phyloP scores from a whole-genome alignment of 2,888 invertebrate genomes.

The Lamproptera curius region DNA sequence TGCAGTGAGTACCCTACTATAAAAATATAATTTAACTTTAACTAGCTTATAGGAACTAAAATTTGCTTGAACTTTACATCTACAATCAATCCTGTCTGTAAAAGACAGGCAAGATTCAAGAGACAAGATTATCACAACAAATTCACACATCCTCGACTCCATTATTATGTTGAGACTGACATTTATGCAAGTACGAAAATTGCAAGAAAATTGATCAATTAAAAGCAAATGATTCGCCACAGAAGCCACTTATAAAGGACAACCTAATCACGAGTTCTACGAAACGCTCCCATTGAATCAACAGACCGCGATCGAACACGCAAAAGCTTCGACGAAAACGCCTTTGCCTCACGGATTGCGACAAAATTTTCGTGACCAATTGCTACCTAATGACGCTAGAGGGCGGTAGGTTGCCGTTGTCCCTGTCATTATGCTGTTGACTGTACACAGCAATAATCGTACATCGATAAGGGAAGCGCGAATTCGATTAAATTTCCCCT shows the following conservation, averaged over 20 bases:
- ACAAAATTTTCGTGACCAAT: conserved; percentile 34
- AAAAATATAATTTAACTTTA: too few relatives aligned
- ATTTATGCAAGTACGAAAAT: too few relatives aligned
- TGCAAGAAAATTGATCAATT: too few relatives aligned
- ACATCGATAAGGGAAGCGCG: conserved; percentile 28
- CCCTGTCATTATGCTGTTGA: background rate
- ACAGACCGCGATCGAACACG: conserved; percentile 14
- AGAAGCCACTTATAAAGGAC: background rate
- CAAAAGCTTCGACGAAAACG: conserved; percentile 23
- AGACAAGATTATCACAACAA: too few relatives aligned
- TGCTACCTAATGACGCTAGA: conserved; percentile 41
- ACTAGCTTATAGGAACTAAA: too few relatives aligned
- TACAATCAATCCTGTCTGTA: too few relatives aligned
- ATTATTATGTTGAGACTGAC: too few relatives aligned
- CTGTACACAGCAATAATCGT: conserved; percentile 25
- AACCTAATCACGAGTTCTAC: background rate
- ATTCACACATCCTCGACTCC: too few relatives aligned
- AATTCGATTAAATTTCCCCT: conserved; percentile 27
- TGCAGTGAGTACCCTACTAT: too few relatives aligned
- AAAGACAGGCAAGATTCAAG: too few relatives aligned
- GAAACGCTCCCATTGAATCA: conserved; percentile 1
- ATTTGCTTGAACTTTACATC: too few relatives aligned
- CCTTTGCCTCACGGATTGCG: conserved; percentile 28
- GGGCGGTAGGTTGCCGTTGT: conserved; percentile 24
- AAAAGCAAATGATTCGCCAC: too few relatives aligned